Conservation (phyloP, 1,140 invertebrate genomes). For the Tetragonula clypearis region DNA sequence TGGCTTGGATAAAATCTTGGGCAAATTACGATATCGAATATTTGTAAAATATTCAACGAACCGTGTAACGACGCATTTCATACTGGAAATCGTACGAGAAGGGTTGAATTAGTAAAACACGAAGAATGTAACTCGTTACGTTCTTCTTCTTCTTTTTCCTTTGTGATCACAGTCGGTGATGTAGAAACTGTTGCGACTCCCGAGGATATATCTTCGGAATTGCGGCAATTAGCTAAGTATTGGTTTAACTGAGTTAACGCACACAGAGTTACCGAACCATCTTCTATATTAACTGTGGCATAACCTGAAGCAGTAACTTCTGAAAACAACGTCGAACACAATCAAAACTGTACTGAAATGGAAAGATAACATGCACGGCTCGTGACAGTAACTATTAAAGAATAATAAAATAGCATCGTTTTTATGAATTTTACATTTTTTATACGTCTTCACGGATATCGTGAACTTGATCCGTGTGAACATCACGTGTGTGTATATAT, state of each 20-base stretch:
- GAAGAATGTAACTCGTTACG: too few relatives aligned
- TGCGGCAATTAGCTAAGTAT: not conserved
- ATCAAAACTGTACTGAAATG: not conserved
- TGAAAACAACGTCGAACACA: not conserved
- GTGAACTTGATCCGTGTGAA: not conserved
- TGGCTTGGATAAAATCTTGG: too few relatives aligned
- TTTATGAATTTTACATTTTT: not conserved
- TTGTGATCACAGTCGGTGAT: not conserved
- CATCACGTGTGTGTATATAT: too few relatives aligned
- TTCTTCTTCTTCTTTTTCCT: too few relatives aligned
- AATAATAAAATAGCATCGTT: not conserved
- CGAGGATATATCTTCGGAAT: not conserved
- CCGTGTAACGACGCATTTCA: too few relatives aligned
- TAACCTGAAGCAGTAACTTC: not conserved
- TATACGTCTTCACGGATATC: not conserved
- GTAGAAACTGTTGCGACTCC: not conserved
- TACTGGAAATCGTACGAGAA: too few relatives aligned
- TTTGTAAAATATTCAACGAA: too few relatives aligned
- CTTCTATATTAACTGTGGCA: not conserved
- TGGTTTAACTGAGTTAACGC: not conserved
- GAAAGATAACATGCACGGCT: not conserved
- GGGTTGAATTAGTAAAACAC: too few relatives aligned
- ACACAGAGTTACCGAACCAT: not conserved
- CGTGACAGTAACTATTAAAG: not conserved
- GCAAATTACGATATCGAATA: too few relatives aligned